Evolutionary conservation across 2,888 invertebrate species (phyloP).

Genomic region (Slavum lentiscoides): DNA sequence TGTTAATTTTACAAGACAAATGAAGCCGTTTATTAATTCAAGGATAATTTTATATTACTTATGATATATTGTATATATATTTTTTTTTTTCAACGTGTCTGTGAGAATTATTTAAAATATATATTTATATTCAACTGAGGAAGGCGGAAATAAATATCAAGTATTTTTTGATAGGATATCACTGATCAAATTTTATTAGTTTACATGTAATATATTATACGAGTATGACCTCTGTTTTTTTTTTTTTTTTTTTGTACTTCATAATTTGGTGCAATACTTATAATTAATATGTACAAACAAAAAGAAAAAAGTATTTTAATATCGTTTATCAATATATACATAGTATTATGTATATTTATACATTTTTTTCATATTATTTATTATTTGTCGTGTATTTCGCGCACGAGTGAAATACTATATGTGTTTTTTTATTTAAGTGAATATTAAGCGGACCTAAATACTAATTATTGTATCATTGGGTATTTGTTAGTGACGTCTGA

Average conservation of each 20-base stretch:
- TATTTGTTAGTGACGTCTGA: slow-evolving; percentile 4
- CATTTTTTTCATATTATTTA: neutral
- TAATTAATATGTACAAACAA: slow-evolving; percentile 12
- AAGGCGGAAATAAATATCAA: neutral
- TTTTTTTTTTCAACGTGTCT: neutral
- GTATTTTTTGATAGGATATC: neutral
- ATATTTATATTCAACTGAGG: slow-evolving; percentile 9
- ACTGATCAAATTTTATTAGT: slow-evolving; percentile 17
- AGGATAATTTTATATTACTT: slow-evolving; percentile 25
- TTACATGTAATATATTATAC: neutral
- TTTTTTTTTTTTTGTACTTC: slow-evolving; percentile 1
- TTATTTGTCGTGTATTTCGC: neutral
- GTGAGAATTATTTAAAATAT: slow-evolving; percentile 1
- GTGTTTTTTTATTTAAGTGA: neutral
- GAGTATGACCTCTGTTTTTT: neutral
- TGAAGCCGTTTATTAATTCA: slow-evolving; percentile 12
- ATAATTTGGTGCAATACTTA: slow-evolving; percentile 21
- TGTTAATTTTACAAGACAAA: slow-evolving; percentile 10
- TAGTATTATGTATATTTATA: slow-evolving; percentile 7
- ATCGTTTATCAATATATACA: neutral
- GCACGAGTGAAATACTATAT: neutral
- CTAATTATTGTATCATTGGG: neutral
- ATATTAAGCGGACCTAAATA: neutral
- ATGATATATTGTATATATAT: neutral
- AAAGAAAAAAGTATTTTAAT: neutral